A percentile compares a stretch with the other conserved stretches of the same genome.
phyloP scores from a whole-genome alignment of 2,113 vertebrate species.

The Chaenogobius annularis region DNA sequence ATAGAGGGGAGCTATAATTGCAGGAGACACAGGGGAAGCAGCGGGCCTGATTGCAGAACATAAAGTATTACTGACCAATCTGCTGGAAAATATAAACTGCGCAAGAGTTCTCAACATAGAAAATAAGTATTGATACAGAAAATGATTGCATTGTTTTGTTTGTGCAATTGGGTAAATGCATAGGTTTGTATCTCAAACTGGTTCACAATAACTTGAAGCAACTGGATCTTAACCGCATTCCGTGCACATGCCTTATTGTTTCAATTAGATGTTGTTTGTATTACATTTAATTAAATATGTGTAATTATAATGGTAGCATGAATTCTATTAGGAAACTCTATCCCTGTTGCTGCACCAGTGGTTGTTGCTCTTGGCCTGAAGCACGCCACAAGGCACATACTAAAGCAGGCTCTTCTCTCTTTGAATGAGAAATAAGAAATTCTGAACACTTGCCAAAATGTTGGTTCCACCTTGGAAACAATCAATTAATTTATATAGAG shows the following conservation, averaged over 20 bases:
- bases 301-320: slow-evolving; percentile 17
- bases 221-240: not conserved
- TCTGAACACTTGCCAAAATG: slow-evolving; percentile 12
- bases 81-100: slow-evolving; percentile 30
- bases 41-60: slow-evolving; percentile 72
- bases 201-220: not conserved
- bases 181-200: not conserved
- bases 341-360: slow-evolving; percentile 32
- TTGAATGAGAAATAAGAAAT: slow-evolving; percentile 42
- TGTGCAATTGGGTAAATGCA: not conserved
- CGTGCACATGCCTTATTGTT: not conserved
- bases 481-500: not conserved
- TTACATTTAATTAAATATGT: slow-evolving; percentile 3
- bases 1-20: slow-evolving; percentile 72
- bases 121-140: not conserved
- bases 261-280: slow-evolving; percentile 13
- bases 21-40: slow-evolving; percentile 62
- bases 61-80: slow-evolving; percentile 65
- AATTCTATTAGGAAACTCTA: slow-evolving; percentile 10
- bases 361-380: slow-evolving; percentile 56
- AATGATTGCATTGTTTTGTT: not conserved
- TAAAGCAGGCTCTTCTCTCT: slow-evolving; percentile 31
- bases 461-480: not conserved
- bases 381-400: slow-evolving; percentile 57
- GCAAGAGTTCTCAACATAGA: not conserved